These are phyloP conservation scores for Ladona fulva DNA, from an alignment of 1,140 invertebrate species.

Conservation along the genomic window DNA sequence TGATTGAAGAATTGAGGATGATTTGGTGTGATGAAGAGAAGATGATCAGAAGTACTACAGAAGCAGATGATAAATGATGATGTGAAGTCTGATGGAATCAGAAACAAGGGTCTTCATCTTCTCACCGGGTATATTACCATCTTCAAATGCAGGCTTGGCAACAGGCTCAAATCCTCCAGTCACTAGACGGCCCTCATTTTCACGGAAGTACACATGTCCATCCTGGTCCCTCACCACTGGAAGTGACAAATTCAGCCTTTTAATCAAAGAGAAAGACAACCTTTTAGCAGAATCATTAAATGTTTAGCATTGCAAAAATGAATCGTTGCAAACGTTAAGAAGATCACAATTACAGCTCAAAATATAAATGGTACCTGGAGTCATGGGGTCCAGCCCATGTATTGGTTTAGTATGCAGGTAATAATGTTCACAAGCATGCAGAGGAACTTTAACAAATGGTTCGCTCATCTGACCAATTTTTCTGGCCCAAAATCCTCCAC, in stretches of 20 bases:
- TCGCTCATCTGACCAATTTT: constrained; percentile 72
- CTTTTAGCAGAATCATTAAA: neutral
- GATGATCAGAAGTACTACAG: no score
- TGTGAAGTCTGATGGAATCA: no score
- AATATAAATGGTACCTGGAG: constrained; percentile 44
- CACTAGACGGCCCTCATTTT: constrained; percentile 67
- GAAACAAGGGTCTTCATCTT: neutral
- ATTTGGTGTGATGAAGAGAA: no score
- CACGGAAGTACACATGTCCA: constrained; percentile 77
- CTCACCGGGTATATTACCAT: constrained; percentile 53
- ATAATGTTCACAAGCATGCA: constrained; percentile 90
- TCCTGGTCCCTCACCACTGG: constrained; percentile 82
- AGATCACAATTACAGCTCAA: no score
- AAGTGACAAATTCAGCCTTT: constrained; percentile 24
- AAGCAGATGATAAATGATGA: no score
- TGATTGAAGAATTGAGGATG: no score
- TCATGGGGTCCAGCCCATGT: constrained; percentile 55
- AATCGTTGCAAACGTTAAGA: no score
- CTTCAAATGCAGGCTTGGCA: constrained; percentile 83
- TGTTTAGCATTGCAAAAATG: no score
- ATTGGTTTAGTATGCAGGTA: constrained; percentile 81
- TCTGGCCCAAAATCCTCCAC: constrained; percentile 72
- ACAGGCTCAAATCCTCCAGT: constrained; percentile 79
- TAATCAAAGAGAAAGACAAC: constrained; percentile 9
- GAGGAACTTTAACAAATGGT: constrained; percentile 79